A percentile compares a stretch with the other conserved stretches of the same genome.
Conservation (phyloP, 2,113 vertebrate genomes). For the Coregonus clupeaformis region DNA sequence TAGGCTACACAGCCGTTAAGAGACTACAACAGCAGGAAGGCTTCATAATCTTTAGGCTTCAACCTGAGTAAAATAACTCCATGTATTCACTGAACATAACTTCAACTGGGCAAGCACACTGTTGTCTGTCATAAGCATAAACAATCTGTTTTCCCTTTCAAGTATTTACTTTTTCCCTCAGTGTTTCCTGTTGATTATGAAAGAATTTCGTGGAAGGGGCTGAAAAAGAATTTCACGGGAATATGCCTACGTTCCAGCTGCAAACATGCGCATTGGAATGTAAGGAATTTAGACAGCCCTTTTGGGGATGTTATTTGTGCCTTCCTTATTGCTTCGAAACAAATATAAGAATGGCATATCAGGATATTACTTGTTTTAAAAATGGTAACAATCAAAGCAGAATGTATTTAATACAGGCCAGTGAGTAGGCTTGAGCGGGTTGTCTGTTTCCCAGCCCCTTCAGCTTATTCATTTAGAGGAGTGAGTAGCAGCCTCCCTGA, state of each 20-base stretch:
- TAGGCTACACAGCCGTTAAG: constrained; percentile 40
- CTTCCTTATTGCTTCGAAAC: background rate
- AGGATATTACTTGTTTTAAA: too few species aligned
- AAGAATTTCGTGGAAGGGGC: constrained; percentile 26
- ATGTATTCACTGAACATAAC: background rate
- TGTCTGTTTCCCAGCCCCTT: too few species aligned
- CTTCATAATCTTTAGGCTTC: constrained; percentile 29
- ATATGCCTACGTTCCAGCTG: constrained; percentile 43
- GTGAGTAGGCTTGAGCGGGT: too few species aligned
- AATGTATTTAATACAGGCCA: too few species aligned
- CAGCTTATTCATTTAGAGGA: too few species aligned
- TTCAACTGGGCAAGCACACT: background rate
- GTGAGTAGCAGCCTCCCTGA: too few species aligned
- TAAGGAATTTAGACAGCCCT: constrained; percentile 45
- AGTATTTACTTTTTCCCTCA: constrained; percentile 5
- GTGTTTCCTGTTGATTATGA: constrained; percentile 14
- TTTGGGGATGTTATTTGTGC: constrained; percentile 15
- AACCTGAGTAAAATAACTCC: constrained; percentile 2
- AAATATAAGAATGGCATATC: background rate
- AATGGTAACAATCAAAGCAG: too few species aligned
- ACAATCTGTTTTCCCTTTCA: background rate
- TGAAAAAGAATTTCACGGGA: constrained; percentile 26
- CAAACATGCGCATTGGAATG: constrained; percentile 52
- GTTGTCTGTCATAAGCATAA: background rate
- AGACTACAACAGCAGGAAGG: constrained; percentile 21